Evolutionary conservation across 2,797 vertebrate species (phyloP), one percentile per base, ranked within the genome.

Genomic region (Alexandromys oeconomus): DNA sequence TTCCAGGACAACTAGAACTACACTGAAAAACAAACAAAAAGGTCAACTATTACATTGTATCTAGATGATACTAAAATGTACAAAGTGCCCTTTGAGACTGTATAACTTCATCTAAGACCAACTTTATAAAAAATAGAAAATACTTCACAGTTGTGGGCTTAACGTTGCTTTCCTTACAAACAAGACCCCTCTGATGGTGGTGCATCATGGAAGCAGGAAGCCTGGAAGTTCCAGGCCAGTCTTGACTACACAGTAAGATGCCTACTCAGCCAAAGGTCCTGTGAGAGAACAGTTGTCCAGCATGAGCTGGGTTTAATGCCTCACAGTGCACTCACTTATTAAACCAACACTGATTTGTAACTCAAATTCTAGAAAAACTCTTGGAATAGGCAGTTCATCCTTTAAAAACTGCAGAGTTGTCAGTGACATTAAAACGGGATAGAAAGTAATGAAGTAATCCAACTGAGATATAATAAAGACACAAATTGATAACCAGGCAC

Each of bases 381-480:
- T 87, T 92, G 76, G n/a, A 86, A 76, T 86, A 46, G 34, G 23
- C 67, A 92, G 48, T 46, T 95, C 5, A 89, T 11, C 8, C 92
- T 46, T 96, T 79, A 92, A 15, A 94, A 82, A 54, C 31, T 91
- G 29, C 11, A 43, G 73, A 73, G 34, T 96, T 97, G 67, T 23
- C 92, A 87, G n/a, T 94, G 46, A 89, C n/a, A 87, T 92, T 96
- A 89, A 92, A 92, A 46, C 31, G 79, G 37, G 71, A 37, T 37
- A 91, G 63, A 84, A 93, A 87, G 74, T 91, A 96, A 96, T 91
- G 82, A 93, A 89, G 48, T 95, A 92, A 77, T 91, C 85, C 77
- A 74, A 14, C 87, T 69, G 79, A 77, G 89, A 65, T 94, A 34
- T 92, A 96, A 34, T 87, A 92, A 91, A 97, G 86, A 87, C 65